A percentile compares a stretch with the other conserved stretches of the same genome.
phyloP scores from a whole-genome alignment of 2,888 invertebrate genomes.

The Lycophotia porphyrea region DNA sequence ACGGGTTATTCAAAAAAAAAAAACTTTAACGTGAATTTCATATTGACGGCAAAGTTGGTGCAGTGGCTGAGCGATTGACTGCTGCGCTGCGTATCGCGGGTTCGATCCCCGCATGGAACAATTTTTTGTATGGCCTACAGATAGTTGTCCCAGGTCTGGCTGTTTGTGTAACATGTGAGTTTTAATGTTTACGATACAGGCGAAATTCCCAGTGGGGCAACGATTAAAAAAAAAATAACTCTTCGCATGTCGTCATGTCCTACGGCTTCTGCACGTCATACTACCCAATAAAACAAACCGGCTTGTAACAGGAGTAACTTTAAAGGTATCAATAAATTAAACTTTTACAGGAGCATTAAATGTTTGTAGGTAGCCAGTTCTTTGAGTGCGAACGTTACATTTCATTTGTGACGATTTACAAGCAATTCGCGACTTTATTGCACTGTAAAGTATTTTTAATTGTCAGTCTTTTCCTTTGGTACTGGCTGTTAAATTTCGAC shows the following conservation, averaged over 20 bases:
- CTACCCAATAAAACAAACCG: conserved; percentile 17
- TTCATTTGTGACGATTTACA: conserved; percentile 76
- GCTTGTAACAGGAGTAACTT: conserved; percentile 3
- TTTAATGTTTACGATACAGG: no score
- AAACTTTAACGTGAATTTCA: neutral
- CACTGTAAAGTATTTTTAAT: conserved; percentile 81
- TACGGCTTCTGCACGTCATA: neutral
- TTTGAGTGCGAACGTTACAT: conserved; percentile 70
- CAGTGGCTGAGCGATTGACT: no score
- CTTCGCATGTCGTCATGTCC: neutral
- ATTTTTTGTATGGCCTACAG: no score
- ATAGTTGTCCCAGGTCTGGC: no score
- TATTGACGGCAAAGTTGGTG: neutral
- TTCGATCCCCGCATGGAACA: no score
- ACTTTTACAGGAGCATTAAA: conserved; percentile 59
- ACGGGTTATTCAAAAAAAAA: neutral
- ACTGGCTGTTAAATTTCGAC: conserved; percentile 76
- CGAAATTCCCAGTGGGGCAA: no score
- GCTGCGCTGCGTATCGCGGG: no score
- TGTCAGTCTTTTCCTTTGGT: conserved; percentile 76
- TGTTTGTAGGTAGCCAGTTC: conserved; percentile 51
- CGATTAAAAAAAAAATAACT: no score
- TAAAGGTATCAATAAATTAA: conserved; percentile 57
- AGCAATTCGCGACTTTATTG: conserved; percentile 79
- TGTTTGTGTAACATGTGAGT: no score